Evolutionary conservation across 2,113 vertebrate genomes (phyloP).

Genomic region (Pterophyllum scalare): DNA sequence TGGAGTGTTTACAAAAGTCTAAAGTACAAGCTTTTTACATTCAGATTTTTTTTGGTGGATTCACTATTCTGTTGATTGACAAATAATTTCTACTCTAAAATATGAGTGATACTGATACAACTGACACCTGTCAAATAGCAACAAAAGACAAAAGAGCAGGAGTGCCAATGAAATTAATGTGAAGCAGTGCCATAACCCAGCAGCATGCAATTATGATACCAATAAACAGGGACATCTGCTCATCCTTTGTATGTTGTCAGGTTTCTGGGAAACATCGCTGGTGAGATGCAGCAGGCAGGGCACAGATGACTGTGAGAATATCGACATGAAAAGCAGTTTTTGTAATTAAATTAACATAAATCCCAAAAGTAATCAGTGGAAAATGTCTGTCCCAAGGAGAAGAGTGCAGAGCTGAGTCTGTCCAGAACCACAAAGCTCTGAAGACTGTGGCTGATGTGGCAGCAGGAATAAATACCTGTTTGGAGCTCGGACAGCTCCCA

Average conservation of each 20-base stretch:
- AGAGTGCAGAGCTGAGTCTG: not conserved
- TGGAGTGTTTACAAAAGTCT: not conserved
- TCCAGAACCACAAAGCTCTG: not conserved
- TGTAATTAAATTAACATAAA: not conserved
- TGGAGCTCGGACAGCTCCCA: too few relatives aligned
- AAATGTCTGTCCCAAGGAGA: not conserved
- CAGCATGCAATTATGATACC: not conserved
- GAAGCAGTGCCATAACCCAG: not conserved
- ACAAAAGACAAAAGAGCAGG: not conserved
- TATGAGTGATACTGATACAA: not conserved
- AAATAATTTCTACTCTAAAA: not conserved
- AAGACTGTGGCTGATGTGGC: not conserved
- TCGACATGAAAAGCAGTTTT: not conserved
- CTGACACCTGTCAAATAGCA: not conserved
- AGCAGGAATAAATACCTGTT: not conserved
- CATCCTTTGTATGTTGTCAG: not conserved
- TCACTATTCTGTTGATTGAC: not conserved
- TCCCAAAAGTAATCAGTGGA: fast-evolving
- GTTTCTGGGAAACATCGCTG: not conserved
- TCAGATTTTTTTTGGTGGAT: fast-evolving
- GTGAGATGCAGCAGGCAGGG: not conserved
- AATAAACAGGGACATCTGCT: not conserved
- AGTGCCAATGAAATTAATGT: not conserved
- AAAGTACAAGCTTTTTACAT: not conserved
- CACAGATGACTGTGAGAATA: not conserved